phyloP scores from a whole-genome alignment of 2,113 vertebrate species.

The Xiphias gladius region DNA sequence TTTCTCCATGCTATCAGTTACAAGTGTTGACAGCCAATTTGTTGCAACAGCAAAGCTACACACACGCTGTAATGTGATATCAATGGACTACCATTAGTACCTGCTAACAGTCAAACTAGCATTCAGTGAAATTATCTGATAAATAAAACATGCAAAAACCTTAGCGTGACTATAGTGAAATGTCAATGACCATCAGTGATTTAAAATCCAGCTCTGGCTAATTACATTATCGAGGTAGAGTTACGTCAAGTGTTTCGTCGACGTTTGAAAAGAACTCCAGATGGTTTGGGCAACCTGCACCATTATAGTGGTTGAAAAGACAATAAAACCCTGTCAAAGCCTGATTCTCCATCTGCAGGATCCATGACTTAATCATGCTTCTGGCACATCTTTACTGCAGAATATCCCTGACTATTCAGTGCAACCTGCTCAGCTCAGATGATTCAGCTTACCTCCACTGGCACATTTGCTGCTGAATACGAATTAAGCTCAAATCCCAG shows the following conservation, averaged over 20 bases:
- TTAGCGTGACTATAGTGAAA: not conserved
- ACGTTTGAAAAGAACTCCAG: constrained; percentile 30
- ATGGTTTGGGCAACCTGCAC: constrained; percentile 45
- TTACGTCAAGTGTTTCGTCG: constrained; percentile 4
- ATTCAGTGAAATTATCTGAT: not conserved
- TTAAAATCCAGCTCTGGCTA: not conserved
- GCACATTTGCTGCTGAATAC: constrained; percentile 48
- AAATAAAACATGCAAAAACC: constrained; percentile 1
- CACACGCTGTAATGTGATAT: not conserved
- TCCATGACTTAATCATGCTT: constrained; percentile 37
- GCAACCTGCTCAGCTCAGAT: constrained; percentile 57
- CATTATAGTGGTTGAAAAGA: constrained; percentile 39
- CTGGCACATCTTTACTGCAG: constrained; percentile 34
- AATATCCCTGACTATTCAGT: constrained; percentile 52
- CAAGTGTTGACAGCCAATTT: not conserved
- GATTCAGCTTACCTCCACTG: constrained; percentile 48
- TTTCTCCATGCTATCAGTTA: not conserved
- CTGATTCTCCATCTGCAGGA: constrained; percentile 57
- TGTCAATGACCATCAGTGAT: constrained; percentile 3
- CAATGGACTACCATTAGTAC: not conserved
- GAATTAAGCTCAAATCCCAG: constrained; percentile 47
- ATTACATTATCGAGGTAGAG: constrained; percentile 8
- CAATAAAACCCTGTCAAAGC: constrained; percentile 54
- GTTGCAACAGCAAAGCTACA: not conserved
- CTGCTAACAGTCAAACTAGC: not conserved